phyloP scores from a whole-genome alignment of 2,888 invertebrate genomes.

The Catocala sponsa region DNA sequence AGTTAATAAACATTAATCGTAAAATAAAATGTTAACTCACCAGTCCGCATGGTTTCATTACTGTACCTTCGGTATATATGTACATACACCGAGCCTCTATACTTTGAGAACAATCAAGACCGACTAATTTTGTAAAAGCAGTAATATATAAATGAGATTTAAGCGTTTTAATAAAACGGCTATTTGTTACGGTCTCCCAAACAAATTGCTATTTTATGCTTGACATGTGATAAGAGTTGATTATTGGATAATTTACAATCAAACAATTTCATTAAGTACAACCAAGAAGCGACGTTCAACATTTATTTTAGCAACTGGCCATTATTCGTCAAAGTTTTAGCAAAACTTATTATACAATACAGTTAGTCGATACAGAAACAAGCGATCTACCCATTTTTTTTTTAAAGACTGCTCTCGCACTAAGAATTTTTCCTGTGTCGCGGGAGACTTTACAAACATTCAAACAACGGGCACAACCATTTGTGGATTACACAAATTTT shows the following conservation, averaged over 20 bases:
- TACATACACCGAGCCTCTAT: neutral
- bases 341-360: too few relatives aligned
- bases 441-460: too few relatives aligned
- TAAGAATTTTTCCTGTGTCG: too few relatives aligned
- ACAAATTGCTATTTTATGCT: conserved; percentile 29
- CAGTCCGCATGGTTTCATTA: conserved; percentile 6
- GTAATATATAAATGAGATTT: conserved; percentile 5
- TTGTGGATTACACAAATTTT: too few relatives aligned
- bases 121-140: conserved; percentile 1
- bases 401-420: neutral
- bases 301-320: conserved; percentile 4
- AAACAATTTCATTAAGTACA: conserved; percentile 13
- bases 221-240: conserved; percentile 30
- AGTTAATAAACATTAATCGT: too few relatives aligned
- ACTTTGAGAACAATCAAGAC: neutral
- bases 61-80: neutral
- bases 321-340: neutral
- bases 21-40: conserved; percentile 5
- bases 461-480: too few relatives aligned
- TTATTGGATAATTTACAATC: conserved; percentile 23
- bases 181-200: conserved; percentile 26
- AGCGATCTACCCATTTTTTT: neutral
- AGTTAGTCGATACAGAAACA: neutral
- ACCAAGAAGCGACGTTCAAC: neutral
- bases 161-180: conserved; percentile 19